Base-by-base conservation (phyloP, 2,888 invertebrate species). In the Pterostichus niger region DNA sequence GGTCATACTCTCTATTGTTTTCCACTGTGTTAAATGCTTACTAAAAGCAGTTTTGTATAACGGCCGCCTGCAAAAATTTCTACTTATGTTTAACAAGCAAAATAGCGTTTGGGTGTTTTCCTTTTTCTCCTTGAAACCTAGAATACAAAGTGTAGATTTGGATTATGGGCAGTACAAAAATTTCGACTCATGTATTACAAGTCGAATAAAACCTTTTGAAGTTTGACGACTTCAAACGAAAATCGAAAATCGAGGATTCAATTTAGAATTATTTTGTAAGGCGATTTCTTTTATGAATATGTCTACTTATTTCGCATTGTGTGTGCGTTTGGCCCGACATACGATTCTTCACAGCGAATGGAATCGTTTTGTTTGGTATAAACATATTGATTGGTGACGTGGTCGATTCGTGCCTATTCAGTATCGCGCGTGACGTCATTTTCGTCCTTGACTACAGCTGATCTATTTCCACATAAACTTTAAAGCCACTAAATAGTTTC, bases 221-320 rank as follows among this genome's bases (percentile, higher is more conserved):
- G 13, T 52, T 15, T 10, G 15, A 6, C 2, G 52, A 52, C 52
- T 52, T 52, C 52, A 52, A 52, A 52, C 2, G 52, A 31, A 40
- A 40, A 40, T 59, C 59, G 6, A 24, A 59, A 59, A 59, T 31
- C 59, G 59, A 10, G 17, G 59, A 59, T 24, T 59, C 59, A 24
- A 59, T 59, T 24, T 24, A 4, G 24, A 59, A 59, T 11, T 9
- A 24, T 59, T 24, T 11, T 59, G 31, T 59, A 59, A 59, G 56
- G 56, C 15, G 59, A 59, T 59, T 59, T 59, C 11, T 10, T 59
- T 59, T 59, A 59, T 56, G 56, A 56, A 24, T 59, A 59, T 56
- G 59, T 59, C 59, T 59, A 31, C 59, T 59, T 59, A 59, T 59
- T 59, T 59, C 11, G 24, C 11, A 59, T 59, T 59, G 59, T 59